Evolutionary conservation across 2,113 vertebrate genomes (phyloP), one percentile per base, ranked within the genome.

Genomic region (Lophochroa leadbeateri): DNA sequence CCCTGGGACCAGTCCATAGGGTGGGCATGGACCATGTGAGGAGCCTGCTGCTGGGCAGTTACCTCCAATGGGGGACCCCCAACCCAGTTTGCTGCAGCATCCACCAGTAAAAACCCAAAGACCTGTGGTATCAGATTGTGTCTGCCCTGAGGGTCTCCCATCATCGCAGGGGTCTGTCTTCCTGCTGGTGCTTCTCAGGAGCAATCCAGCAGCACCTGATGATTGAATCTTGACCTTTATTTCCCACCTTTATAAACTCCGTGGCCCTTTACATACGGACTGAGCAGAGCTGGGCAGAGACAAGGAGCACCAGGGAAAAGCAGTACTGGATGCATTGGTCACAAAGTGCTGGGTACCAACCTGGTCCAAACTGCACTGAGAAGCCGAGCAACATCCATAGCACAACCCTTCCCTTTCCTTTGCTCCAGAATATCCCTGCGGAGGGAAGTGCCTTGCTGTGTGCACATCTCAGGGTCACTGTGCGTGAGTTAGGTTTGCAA

Each of bases 401-500:
- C 60, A 33, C 31, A 72, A 2, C 47, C 17, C 17, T 29, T 35
- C 0, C 0, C 55, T 76, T 44, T 37, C 8, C 41, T 23, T 23
- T 23, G 39, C 18, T 44, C 63, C 18, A 17, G 57, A 31, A 37
- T 1, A 12, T n/a, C 43, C 11, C 27, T 5, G 43, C 0, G 0
- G 69, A 44, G 43, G 33, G 49, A 39, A 24, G 15, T 3, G 19
- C 63, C 39, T 29, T 1, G 4, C 60, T 6, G 28, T 1, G 19
- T 1, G 31, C 25, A 4, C 0, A 27, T n/a, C 61, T 16, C 39
- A 5, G 3, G 75, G 52, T 12, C 52, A 4, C 41, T 1, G 61
- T 1, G 0, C 1, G 13, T 1, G 69, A n/a, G 49, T 24, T 2
- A 8, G 2, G 23, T 85, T 43, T 29, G 33, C 35, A 3, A 2